Conservation (phyloP, 2,113 vertebrate species). For the Marcusenius ussheri region DNA sequence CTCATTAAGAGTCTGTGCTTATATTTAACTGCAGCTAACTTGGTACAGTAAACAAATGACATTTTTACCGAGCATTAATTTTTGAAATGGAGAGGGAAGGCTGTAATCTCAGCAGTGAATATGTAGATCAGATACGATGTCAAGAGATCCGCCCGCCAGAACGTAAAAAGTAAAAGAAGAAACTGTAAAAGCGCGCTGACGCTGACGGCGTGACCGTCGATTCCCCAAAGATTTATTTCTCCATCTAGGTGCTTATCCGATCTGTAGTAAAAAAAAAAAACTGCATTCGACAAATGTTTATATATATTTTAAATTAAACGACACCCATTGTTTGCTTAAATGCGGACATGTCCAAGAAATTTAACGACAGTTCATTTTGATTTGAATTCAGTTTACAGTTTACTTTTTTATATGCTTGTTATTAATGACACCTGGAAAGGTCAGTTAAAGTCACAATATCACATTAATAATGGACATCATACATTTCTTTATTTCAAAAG, state of each 20-base stretch:
- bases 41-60: background rate
- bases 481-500: background rate
- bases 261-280: background rate
- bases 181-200: background rate
- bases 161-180: background rate
- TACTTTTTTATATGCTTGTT: background rate
- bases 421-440: background rate
- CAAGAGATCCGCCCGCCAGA: background rate
- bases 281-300: background rate
- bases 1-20: background rate
- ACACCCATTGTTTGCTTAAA: background rate
- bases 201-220: background rate
- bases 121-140: background rate
- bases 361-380: background rate
- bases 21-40: background rate
- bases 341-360: background rate
- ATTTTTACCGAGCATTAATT: background rate
- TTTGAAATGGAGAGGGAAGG: background rate
- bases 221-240: background rate
- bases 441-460: background rate
- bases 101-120: background rate
- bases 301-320: background rate
- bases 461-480: background rate
- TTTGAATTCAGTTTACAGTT: background rate
- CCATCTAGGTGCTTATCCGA: background rate